These are phyloP conservation scores for Nebria ingens DNA, from an alignment of 1,140 invertebrate species.

Conservation along the genomic window DNA sequence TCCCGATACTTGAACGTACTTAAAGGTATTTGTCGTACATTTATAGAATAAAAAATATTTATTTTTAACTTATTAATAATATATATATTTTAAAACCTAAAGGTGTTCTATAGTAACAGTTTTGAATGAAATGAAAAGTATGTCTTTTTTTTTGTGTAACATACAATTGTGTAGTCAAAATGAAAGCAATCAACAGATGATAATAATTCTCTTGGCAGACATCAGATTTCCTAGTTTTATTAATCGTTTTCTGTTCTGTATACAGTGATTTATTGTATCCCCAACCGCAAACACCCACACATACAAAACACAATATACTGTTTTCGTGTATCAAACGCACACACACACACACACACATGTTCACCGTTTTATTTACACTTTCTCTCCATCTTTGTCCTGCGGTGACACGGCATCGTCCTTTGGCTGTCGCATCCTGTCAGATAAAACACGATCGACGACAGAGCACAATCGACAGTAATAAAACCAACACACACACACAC, in stretches of 20 bases:
- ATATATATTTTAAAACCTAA: too few relatives aligned
- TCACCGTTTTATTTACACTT: not conserved
- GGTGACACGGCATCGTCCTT: not conserved
- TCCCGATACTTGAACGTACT: too few relatives aligned
- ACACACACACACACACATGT: not conserved
- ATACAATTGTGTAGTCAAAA: too few relatives aligned
- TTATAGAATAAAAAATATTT: too few relatives aligned
- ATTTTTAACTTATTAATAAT: too few relatives aligned
- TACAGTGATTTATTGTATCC: not conserved
- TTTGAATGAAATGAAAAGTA: too few relatives aligned
- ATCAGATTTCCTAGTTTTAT: not conserved
- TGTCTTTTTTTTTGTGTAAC: too few relatives aligned
- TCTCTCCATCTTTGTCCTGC: not conserved
- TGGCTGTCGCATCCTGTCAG: not conserved
- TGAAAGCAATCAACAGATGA: not conserved
- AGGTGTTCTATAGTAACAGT: too few relatives aligned
- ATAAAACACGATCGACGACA: not conserved
- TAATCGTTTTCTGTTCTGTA: not conserved
- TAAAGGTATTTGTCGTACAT: too few relatives aligned
- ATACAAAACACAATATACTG: too few relatives aligned
- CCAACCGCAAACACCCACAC: not conserved
- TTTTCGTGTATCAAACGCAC: not conserved
- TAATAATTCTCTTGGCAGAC: too few relatives aligned
- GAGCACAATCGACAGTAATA: not conserved
- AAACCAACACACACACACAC: not conserved